Evolutionary conservation across 2,888 invertebrate genomes (phyloP).

Genomic region (Euclidia mi): DNA sequence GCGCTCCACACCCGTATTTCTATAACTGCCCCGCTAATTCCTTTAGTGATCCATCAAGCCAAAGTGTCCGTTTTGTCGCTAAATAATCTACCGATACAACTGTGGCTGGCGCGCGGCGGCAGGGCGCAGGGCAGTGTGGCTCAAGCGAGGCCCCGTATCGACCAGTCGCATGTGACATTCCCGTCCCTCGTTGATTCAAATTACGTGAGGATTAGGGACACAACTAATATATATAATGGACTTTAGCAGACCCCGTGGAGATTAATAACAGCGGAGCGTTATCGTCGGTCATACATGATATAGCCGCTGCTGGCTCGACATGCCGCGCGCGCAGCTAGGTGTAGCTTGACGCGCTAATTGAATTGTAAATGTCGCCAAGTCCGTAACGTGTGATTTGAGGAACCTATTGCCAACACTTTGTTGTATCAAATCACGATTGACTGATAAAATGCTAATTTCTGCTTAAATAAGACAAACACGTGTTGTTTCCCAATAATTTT

Average conservation of each 20-base stretch:
- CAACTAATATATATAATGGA: constrained; percentile 22
- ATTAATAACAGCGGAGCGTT: neutral
- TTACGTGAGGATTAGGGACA: constrained; percentile 19
- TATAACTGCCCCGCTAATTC: constrained; percentile 38
- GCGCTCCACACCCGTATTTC: constrained; percentile 28
- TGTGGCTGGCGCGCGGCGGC: neutral
- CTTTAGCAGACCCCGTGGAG: constrained; percentile 16
- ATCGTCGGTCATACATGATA: constrained; percentile 24
- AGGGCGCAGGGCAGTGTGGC: constrained; percentile 3
- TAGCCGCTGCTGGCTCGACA: no score
- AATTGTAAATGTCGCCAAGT: constrained; percentile 52
- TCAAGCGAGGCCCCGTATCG: constrained; percentile 10
- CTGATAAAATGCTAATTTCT: constrained; percentile 26
- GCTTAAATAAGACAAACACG: constrained; percentile 35
- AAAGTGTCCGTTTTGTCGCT: constrained; percentile 10
- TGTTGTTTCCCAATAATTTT: constrained; percentile 26
- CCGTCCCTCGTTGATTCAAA: constrained; percentile 8
- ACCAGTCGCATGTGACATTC: constrained; percentile 5
- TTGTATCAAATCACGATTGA: constrained; percentile 32
- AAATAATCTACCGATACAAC: neutral
- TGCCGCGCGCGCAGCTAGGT: neutral
- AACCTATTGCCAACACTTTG: constrained; percentile 25
- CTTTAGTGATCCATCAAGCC: constrained; percentile 35
- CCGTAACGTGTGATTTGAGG: constrained; percentile 29
- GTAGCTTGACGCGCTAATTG: constrained; percentile 41